Base-by-base conservation (phyloP, 1,140 invertebrate species). In the Episyrphus balteatus region DNA sequence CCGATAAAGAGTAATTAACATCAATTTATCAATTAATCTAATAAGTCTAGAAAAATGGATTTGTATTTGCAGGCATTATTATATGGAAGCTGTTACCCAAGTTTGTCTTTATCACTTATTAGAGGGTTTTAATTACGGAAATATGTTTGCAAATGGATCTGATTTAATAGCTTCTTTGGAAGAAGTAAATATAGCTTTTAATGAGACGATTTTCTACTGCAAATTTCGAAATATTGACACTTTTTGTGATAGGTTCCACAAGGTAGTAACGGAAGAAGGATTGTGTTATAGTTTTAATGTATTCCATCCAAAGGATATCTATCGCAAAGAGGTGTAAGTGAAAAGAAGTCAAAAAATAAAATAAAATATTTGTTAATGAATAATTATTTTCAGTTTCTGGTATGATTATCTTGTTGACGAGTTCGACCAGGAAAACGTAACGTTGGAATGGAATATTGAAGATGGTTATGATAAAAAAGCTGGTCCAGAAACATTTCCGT, bases 181-280 rank as follows among this genome's bases (percentile, higher is more conserved):
- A 13, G 46, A 48, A 3, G 38, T 61, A 0, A 69, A 74, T 0
- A 78, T 79, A 2, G 66, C 65, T 42, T 73, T 80, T 52, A 63
- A 71, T 7, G 74, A 81, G 49, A 70, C 75, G n/a, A 73, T 80
- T 47, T 70, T 72, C 44, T 65, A 67, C 11, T 83, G 81, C 56
- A 76, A 72, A 57, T 81, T 77, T 77, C 74, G 75, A 38, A 76
- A 78, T 49, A 65, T 55, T 13, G 54, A 53, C 0, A 34, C 51
- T 2, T 53, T 57, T 1, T 82, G 80, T 52, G 54, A 59, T 2
- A 66, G 76, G 19, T 59, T 82, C n/a, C n/a, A n/a, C n/a, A n/a
- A 33, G 12, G 12, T 33, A 8, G 12, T 33, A 8, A 33, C 32
- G 12, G 32, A 33, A 33, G 32, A 33, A 33, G 32, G 32, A 33